Base-by-base conservation (phyloP, 2,797 vertebrate genomes). In the Helostoma temminkii region DNA sequence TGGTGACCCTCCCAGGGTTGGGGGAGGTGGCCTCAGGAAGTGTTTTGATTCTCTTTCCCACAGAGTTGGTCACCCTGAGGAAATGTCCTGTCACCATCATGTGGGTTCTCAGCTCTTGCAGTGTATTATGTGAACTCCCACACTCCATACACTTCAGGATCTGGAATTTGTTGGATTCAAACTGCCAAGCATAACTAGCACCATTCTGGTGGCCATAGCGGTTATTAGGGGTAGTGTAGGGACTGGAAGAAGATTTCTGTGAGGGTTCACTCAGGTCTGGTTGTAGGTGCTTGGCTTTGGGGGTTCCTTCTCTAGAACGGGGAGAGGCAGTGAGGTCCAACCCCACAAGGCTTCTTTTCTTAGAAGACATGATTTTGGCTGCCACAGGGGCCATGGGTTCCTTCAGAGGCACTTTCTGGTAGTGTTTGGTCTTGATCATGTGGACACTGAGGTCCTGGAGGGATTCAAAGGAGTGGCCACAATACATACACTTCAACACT, bases 381-480 rank as follows among this genome's bases (percentile, higher is more conserved):
- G 97, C 91, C 65, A 99, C 93, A 0, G 96, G 96, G 39, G 95
- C 95, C 93, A 98, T 95, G 14, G 97, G 97, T 89, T 99, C 98
- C 93, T 98, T 99, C 83, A 99, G 96, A 97, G 98, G 98, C 96
- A 99, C 98, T 97, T 99, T 99, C 93, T 99, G 98, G 95, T 99
- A 99, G 93, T 99, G 98, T 96, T 99, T 99, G 66, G 98, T 99
- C 94, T 99, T 99, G 90, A 99, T 99, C 98, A 99, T 99, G 66
- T 99, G 98, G 75, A 99, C 98, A 50, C 98, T 99, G 78, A 99
- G 90, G 87, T 99, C 98, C 91, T 99, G 98, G 58, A 99, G 95
- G 24, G 98, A 99, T 92, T 99, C 98, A 78, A 99, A 99, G 55
- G 97, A 98, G 91, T 99, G 97, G 69, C 98, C 98, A 68, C 98